Conservation (phyloP, 1,140 invertebrate genomes). For the Nasonia vitripennis region DNA sequence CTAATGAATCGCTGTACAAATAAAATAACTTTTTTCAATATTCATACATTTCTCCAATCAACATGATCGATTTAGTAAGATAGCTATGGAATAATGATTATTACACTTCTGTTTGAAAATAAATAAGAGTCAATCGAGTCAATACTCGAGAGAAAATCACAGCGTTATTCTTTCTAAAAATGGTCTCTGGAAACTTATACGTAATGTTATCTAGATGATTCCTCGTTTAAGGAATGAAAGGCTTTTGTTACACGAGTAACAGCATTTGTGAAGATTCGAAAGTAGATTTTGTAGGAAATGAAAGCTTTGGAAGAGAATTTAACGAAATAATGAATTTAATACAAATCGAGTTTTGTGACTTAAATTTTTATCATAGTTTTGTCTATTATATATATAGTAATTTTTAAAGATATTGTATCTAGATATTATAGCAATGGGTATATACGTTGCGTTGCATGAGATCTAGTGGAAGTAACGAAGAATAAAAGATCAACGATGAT, state of each 20-base stretch:
- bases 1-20: background rate
- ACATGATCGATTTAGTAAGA: no score
- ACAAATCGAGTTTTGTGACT: background rate
- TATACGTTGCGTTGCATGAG: slow-evolving; percentile 17
- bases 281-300: background rate
- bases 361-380: background rate
- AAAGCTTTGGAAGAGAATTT: background rate
- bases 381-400: background rate
- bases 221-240: slow-evolving; percentile 7
- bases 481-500: background rate
- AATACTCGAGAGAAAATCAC: background rate
- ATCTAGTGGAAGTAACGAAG: background rate
- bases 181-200: background rate
- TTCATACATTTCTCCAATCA: background rate
- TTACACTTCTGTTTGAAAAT: background rate
- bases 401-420: background rate
- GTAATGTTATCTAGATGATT: background rate
- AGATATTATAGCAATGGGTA: background rate
- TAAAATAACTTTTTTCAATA: background rate
- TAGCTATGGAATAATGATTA: no score
- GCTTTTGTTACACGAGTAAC: slow-evolving; percentile 4
- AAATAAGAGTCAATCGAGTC: background rate
- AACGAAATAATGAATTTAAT: background rate
- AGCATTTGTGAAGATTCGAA: background rate
- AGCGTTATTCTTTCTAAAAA: background rate